Evolutionary conservation across 2,888 invertebrate species (phyloP).

Genomic region (Caenorhabditis macrosperma): DNA sequence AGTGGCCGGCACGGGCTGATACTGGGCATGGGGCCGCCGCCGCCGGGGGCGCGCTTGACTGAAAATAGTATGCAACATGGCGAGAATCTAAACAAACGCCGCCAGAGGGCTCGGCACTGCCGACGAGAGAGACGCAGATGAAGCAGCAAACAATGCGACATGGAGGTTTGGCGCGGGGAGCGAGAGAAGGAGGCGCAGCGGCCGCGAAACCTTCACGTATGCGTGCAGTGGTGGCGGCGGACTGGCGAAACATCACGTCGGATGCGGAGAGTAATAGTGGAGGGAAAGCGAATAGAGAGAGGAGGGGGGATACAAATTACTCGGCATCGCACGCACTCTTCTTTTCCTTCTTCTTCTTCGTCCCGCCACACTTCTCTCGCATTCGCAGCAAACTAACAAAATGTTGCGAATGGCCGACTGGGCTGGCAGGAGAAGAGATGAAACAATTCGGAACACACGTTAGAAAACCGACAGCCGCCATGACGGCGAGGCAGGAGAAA

Average conservation of each 20-base stretch:
- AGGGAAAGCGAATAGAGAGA: not conserved
- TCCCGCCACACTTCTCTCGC: conserved; percentile 24
- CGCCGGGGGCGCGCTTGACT: conserved; percentile 19
- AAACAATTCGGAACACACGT: conserved; percentile 36
- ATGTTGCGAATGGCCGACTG: conserved; percentile 42
- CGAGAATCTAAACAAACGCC: conserved; percentile 27
- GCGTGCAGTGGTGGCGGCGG: conserved; percentile 18
- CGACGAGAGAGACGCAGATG: conserved; percentile 40
- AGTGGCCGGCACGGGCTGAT: conserved; percentile 58
- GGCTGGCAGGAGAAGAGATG: conserved; percentile 18
- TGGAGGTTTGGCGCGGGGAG: conserved; percentile 37
- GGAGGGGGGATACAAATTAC: conserved; percentile 49
- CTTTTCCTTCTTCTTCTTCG: conserved; percentile 28
- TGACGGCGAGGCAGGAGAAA: conserved; percentile 8
- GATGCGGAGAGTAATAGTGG: conserved; percentile 20
- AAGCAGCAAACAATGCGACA: conserved; percentile 34
- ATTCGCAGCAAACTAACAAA: conserved; percentile 37
- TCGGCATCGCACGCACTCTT: conserved; percentile 55
- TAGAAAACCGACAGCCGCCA: not conserved
- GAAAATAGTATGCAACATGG: conserved; percentile 42
- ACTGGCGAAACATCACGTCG: conserved; percentile 26
- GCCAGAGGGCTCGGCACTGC: conserved; percentile 24
- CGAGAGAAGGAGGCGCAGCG: conserved; percentile 38
- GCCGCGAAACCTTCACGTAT: conserved; percentile 41
- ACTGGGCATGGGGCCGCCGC: conserved; percentile 36